Evolutionary conservation across 2,113 vertebrate species (phyloP).

Genomic region (Upupa epops): DNA sequence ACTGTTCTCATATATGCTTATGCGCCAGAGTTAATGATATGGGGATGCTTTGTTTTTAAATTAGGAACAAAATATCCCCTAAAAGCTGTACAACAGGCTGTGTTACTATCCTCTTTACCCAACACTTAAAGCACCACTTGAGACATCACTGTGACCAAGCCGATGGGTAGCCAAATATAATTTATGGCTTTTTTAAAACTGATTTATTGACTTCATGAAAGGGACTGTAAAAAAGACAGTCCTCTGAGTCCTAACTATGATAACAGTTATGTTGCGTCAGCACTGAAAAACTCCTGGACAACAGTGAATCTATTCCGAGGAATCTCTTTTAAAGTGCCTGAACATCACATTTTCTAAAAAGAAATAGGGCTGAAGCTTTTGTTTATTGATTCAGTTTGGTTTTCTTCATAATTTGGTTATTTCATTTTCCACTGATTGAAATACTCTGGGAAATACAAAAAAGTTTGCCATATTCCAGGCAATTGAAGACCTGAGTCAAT

Average conservation of each 20-base stretch:
- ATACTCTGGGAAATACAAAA: neutral
- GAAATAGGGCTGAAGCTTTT: neutral
- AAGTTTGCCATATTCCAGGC: neutral
- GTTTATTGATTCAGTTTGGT: neutral
- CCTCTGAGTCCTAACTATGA: neutral
- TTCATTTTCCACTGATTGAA: neutral
- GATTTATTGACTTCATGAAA: constrained; percentile 59
- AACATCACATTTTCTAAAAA: neutral
- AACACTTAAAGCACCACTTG: neutral
- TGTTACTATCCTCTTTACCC: neutral
- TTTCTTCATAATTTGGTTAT: neutral
- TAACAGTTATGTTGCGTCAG: constrained; percentile 32
- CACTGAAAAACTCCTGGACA: neutral
- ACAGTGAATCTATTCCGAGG: neutral
- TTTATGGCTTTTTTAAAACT: constrained; percentile 48
- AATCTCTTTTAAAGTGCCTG: neutral
- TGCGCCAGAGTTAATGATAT: neutral
- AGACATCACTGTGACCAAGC: constrained; percentile 16
- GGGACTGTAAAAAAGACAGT: constrained; percentile 46
- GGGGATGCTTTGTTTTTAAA: neutral
- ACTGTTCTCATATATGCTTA: neutral
- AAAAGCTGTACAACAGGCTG: neutral
- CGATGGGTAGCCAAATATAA: constrained; percentile 21
- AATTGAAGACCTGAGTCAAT: neutral
- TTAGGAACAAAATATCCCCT: neutral